Conservation (phyloP, 2,113 vertebrate genomes). For the Acanthochromis polyacanthus region DNA sequence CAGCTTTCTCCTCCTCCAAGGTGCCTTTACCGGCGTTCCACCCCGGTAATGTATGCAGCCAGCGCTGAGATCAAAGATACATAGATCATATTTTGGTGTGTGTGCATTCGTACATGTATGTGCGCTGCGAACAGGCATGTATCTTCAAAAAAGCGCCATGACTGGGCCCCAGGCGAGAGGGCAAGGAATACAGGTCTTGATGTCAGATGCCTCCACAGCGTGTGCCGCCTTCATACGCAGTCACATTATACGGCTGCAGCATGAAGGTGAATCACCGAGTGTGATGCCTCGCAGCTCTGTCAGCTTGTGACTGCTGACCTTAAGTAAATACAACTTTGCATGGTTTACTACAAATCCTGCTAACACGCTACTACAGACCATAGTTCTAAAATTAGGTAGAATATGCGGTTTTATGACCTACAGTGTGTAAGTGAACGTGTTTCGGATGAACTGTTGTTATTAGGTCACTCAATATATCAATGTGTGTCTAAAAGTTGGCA, state of each 20-base stretch:
- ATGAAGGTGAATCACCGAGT: conserved; percentile 51
- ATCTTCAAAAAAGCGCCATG: conserved; percentile 64
- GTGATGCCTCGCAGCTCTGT: conserved; percentile 30
- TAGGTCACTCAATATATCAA: neutral
- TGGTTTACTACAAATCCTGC: conserved; percentile 8
- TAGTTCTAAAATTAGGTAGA: neutral
- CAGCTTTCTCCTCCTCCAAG: conserved; percentile 59
- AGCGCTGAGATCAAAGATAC: conserved; percentile 71
- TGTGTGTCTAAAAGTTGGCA: too few species aligned
- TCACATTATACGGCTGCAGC: conserved; percentile 30
- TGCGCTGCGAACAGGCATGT: conserved; percentile 63
- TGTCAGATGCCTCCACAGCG: conserved; percentile 46
- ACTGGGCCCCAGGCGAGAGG: conserved; percentile 53
- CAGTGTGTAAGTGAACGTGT: neutral
- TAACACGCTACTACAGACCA: neutral
- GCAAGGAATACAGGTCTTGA: conserved; percentile 48
- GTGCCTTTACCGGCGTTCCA: conserved; percentile 49
- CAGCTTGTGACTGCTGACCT: conserved; percentile 49
- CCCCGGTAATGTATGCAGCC: conserved; percentile 67
- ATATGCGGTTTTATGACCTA: neutral
- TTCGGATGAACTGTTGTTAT: neutral
- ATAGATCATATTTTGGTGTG: conserved; percentile 51
- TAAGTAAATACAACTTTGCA: conserved; percentile 35
- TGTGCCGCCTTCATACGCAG: conserved; percentile 32
- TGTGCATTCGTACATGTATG: conserved; percentile 50